Percentiles rank a stretch among this genome's conserved stretches.
phyloP scores from a whole-genome alignment of 2,888 invertebrate species.

The Tipula helvola region DNA sequence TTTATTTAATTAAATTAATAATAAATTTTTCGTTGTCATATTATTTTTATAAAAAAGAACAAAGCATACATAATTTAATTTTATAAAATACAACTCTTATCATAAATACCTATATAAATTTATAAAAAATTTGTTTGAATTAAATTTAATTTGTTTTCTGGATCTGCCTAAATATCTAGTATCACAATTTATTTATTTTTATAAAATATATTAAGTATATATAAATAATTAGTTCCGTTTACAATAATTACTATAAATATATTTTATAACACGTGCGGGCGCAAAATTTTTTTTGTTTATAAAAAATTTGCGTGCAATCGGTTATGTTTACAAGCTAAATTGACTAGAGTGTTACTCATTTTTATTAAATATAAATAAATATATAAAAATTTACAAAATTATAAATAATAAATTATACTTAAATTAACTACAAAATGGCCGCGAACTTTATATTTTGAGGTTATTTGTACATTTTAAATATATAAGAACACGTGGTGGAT shows the following conservation, averaged over 20 bases:
- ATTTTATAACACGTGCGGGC: background rate
- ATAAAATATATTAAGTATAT: background rate
- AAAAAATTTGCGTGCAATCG: background rate
- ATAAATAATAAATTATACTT: background rate
- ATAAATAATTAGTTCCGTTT: background rate
- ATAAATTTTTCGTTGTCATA: background rate
- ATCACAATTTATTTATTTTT: background rate
- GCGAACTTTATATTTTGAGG: background rate
- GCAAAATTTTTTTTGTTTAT: background rate
- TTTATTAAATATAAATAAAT: background rate
- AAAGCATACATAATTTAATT: background rate
- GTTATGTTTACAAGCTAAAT: background rate
- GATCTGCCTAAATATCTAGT: background rate
- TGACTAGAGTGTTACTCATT: slow-evolving; percentile 4
- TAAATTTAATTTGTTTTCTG: background rate
- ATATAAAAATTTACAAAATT: background rate
- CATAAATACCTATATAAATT: background rate
- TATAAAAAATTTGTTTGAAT: background rate
- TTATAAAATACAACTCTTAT: background rate
- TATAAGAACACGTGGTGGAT: background rate
- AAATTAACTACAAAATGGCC: background rate
- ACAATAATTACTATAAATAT: background rate
- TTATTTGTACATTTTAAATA: background rate
- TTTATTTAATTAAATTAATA: background rate
- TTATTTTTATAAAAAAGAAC: background rate